These are phyloP conservation scores for Gryon sp. DNA, from an alignment of 1,140 invertebrate species.

Conservation along the genomic window DNA sequence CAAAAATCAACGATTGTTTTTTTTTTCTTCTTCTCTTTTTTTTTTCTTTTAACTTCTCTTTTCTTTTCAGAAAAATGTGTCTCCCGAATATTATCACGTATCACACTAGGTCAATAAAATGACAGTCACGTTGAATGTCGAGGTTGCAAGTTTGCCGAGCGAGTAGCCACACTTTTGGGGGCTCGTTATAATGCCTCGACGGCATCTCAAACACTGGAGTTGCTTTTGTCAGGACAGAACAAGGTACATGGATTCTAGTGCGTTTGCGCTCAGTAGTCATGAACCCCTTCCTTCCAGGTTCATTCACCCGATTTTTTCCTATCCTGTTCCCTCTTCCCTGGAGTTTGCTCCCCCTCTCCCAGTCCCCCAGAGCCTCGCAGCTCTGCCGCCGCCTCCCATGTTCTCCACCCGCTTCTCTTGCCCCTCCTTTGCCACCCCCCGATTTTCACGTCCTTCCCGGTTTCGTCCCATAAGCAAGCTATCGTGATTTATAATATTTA, in stretches of 20 bases:
- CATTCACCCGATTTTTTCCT: constrained; percentile 62
- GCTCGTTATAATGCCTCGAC: constrained; percentile 57
- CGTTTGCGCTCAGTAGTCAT: constrained; percentile 63
- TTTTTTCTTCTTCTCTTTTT: too few species aligned
- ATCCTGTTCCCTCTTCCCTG: constrained; percentile 41
- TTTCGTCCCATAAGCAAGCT: constrained; percentile 14
- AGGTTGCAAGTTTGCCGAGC: not conserved
- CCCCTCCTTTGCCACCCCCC: not conserved
- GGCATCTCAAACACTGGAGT: constrained; percentile 63
- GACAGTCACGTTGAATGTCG: constrained; percentile 42
- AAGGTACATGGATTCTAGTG: constrained; percentile 62
- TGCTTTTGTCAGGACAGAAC: constrained; percentile 63
- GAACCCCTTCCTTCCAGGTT: constrained; percentile 62
- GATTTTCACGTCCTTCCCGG: constrained; percentile 1
- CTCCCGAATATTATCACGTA: constrained; percentile 51
- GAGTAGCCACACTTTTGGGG: constrained; percentile 3
- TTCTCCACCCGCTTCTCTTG: not conserved
- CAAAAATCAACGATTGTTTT: too few species aligned
- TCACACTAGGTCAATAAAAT: constrained; percentile 52
- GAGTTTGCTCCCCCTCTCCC: not conserved
- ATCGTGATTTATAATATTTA: constrained; percentile 45
- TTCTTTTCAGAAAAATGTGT: too few species aligned
- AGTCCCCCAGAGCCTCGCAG: too few species aligned
- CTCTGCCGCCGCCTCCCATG: too few species aligned
- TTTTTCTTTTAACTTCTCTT: too few species aligned